Evolutionary conservation across 2,888 invertebrate species (phyloP).

Genomic region (Ormyrus nitidulus): DNA sequence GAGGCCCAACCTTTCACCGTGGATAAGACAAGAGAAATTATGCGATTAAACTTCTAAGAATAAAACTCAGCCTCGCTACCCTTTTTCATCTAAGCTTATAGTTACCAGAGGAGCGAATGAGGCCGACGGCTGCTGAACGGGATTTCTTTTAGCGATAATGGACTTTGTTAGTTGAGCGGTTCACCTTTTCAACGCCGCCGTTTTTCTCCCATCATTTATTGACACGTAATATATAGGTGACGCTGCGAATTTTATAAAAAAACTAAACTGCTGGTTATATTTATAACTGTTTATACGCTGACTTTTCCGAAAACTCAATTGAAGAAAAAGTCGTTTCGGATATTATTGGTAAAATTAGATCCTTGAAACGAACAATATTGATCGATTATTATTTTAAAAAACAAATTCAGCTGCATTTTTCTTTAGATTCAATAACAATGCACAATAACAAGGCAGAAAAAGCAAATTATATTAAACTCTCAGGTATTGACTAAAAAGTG

Average conservation of each 20-base stretch:
- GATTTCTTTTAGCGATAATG: not conserved
- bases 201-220: conserved; percentile 12
- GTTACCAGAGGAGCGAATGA: too few relatives aligned
- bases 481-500: too few relatives aligned
- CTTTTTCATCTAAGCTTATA: not conserved
- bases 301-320: too few relatives aligned
- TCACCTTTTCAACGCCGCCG: not conserved
- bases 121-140: not conserved
- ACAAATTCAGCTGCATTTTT: too few relatives aligned
- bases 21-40: conserved; percentile 16
- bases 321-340: too few relatives aligned
- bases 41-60: conserved; percentile 20
- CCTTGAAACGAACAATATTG: too few relatives aligned
- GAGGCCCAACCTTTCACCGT: conserved; percentile 6
- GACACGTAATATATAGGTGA: not conserved
- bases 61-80: not conserved
- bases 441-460: too few relatives aligned
- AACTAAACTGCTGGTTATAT: not conserved
- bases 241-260: not conserved
- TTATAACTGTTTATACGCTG: not conserved
- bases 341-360: too few relatives aligned
- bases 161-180: too few relatives aligned
- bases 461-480: too few relatives aligned
- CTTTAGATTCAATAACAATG: too few relatives aligned
- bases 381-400: too few relatives aligned